Percentiles rank a stretch among this genome's conserved stretches.
These are phyloP conservation scores for Megamerina dolium DNA, from an alignment of 2,888 invertebrate species.

Conservation along the genomic window DNA sequence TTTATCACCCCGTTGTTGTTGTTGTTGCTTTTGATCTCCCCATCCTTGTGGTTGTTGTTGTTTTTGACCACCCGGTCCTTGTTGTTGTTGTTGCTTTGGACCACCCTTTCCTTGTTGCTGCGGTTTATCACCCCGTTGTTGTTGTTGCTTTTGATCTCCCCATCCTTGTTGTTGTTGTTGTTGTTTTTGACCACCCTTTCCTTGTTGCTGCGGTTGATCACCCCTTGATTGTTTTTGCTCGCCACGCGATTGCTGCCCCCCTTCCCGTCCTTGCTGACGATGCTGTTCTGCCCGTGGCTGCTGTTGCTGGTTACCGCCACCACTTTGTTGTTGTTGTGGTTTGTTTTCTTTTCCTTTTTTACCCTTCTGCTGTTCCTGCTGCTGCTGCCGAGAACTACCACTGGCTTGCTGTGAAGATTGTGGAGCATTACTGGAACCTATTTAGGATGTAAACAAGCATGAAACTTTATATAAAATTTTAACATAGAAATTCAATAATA, in stretches of 20 bases:
- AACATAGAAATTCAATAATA: too few species aligned
- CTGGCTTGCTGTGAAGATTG: not conserved
- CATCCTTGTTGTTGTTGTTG: slow-evolving; percentile 1
- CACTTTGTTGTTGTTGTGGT: not conserved
- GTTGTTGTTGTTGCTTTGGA: not conserved
- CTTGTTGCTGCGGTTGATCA: not conserved
- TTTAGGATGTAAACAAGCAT: too few species aligned
- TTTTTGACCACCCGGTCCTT: too few species aligned
- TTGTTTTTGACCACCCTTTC: too few species aligned
- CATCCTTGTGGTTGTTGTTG: not conserved
- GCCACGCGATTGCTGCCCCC: not conserved
- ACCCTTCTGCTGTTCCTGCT: not conserved
- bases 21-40: not conserved
- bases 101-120: not conserved
- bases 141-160: not conserved
- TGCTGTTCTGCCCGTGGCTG: not conserved
- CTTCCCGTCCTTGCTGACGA: not conserved
- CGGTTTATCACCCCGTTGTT: not conserved
- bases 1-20: not conserved
- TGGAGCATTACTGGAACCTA: not conserved
- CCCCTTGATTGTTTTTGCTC: not conserved
- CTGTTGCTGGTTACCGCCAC: not conserved
- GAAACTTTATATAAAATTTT: too few species aligned
- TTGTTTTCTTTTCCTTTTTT: not conserved
- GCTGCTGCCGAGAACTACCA: not conserved